Evolutionary conservation across 2,888 invertebrate genomes (phyloP).

Genomic region (Himalopsyche japonica): DNA sequence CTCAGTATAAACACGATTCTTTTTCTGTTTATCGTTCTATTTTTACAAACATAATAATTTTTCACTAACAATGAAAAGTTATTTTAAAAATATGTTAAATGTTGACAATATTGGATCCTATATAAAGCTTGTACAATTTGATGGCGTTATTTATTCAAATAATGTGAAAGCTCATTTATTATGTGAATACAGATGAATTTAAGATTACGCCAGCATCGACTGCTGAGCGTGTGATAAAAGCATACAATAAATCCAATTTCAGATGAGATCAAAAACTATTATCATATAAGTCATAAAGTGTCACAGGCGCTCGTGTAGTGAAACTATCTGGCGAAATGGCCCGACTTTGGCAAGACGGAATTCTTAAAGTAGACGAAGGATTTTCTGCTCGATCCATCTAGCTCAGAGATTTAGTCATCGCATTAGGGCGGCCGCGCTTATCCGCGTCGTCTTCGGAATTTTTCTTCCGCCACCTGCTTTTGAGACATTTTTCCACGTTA

Average conservation of each 20-base stretch:
- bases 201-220: background rate
- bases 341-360: conserved; percentile 4
- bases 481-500: conserved; percentile 20
- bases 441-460: conserved; percentile 24
- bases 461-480: conserved; percentile 23
- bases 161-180: background rate
- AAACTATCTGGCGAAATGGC: background rate
- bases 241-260: background rate
- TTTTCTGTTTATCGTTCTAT: too few relatives aligned
- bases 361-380: conserved; percentile 28
- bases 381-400: conserved; percentile 40
- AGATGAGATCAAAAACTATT: background rate
- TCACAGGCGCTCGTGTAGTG: background rate
- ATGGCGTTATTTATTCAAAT: too few relatives aligned
- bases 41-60: too few relatives aligned
- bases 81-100: too few relatives aligned
- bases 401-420: conserved; percentile 41
- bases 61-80: too few relatives aligned
- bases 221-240: background rate
- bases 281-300: conserved; percentile 1
- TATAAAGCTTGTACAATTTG: too few relatives aligned
- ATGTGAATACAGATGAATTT: background rate
- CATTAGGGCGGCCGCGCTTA: conserved; percentile 33
- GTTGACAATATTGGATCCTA: too few relatives aligned
- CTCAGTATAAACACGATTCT: too few relatives aligned